Evolutionary conservation across 1,140 invertebrate genomes (phyloP).

Genomic region (Oryzaephilus surinamensis): DNA sequence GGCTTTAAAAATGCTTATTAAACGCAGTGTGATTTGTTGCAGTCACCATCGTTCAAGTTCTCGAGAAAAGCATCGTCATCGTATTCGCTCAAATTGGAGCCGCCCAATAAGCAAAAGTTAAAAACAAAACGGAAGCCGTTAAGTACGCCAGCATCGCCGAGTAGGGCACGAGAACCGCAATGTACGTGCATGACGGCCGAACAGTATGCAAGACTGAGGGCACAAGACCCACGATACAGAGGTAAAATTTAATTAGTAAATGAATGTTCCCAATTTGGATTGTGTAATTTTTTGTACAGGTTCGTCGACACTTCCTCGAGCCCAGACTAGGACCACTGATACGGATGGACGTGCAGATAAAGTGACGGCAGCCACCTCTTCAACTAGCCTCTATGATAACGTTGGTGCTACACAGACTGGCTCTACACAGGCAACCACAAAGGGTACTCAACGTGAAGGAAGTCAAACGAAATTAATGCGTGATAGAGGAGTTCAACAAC

Average conservation of each 20-base stretch:
- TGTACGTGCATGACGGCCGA: slow-evolving; percentile 93
- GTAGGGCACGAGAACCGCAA: slow-evolving; percentile 74
- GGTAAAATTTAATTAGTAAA: slow-evolving; percentile 29
- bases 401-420: slow-evolving; percentile 51
- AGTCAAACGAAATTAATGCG: slow-evolving; percentile 34
- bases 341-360: slow-evolving; percentile 57
- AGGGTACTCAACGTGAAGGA: slow-evolving; percentile 29
- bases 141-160: slow-evolving; percentile 89
- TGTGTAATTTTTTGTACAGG: slow-evolving; percentile 40
- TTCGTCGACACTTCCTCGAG: slow-evolving; percentile 72
- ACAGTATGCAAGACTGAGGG: slow-evolving; percentile 73
- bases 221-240: slow-evolving; percentile 76
- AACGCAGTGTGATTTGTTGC: slow-evolving; percentile 53
- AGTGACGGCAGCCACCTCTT: slow-evolving; percentile 71
- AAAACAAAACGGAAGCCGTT: slow-evolving; percentile 79
- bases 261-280: background rate
- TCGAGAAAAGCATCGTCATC: slow-evolving; percentile 93
- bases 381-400: slow-evolving; percentile 83
- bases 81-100: slow-evolving; percentile 88
- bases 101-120: slow-evolving; percentile 72
- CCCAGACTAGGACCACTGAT: slow-evolving; percentile 58
- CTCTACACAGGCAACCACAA: slow-evolving; percentile 40
- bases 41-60: slow-evolving; percentile 96
- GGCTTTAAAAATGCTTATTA: slow-evolving; percentile 30
- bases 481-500: slow-evolving; percentile 42